Percentiles rank a stretch among this genome's conserved stretches.
These are phyloP conservation scores for Eilema sororculum DNA, from an alignment of 2,888 invertebrate species.

Conservation along the genomic window DNA sequence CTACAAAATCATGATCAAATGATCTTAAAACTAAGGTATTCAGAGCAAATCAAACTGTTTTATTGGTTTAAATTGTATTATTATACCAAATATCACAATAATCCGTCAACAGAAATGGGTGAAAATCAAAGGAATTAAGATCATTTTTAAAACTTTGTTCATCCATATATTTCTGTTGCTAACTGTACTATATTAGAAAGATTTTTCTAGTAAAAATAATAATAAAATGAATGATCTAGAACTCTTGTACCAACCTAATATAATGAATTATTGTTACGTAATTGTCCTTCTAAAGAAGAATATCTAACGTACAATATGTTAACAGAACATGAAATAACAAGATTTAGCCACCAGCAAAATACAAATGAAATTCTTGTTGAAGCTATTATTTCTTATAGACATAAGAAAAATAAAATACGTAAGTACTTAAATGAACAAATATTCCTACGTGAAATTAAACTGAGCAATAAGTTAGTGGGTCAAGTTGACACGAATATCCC, in stretches of 20 bases:
- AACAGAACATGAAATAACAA: neutral
- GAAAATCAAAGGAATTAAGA: too few species aligned
- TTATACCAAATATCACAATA: too few species aligned
- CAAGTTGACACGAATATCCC: slow-evolving; percentile 55
- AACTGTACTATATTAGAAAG: too few species aligned
- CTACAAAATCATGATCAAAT: too few species aligned
- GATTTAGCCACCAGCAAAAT: neutral
- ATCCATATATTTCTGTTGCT: too few species aligned
- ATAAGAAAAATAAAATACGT: slow-evolving; percentile 20
- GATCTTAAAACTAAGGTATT: too few species aligned
- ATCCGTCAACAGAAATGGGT: too few species aligned
- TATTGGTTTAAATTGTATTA: too few species aligned
- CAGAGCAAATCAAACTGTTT: too few species aligned
- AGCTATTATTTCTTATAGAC: neutral
- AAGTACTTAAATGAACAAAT: slow-evolving; percentile 17
- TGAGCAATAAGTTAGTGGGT: slow-evolving; percentile 52
- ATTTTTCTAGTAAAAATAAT: too few species aligned
- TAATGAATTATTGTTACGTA: neutral
- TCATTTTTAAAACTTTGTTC: too few species aligned
- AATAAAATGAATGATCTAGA: neutral
- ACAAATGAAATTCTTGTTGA: neutral
- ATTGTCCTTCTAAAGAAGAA: neutral
- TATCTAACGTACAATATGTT: neutral
- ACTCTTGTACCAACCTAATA: neutral
- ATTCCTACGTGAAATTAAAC: slow-evolving; percentile 25